Base-by-base conservation (phyloP, 2,888 invertebrate genomes). In the Encarsia formosa region DNA sequence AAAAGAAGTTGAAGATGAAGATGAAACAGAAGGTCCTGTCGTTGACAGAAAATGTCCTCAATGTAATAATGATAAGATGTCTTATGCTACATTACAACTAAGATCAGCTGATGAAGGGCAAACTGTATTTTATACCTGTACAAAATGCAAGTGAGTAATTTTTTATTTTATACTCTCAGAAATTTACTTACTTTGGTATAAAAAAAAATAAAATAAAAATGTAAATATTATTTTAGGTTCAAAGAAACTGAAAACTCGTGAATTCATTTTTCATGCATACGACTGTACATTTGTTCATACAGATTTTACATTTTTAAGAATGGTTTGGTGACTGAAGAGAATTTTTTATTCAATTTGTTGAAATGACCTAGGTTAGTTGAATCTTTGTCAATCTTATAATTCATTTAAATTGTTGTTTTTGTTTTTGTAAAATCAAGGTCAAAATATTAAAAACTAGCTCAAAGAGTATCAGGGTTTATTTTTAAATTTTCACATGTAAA, bases 81-180 rank as follows among this genome's bases (percentile, higher is more conserved):
- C 91, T 0, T 98, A 96, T 73, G 91, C 94, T 5, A 97, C 98
- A 0, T 75, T 95, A 45, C 98, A 99, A 73, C 78, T 98, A 22
- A 78, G 98, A 62, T 97, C 97, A 0, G 98, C 97, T 18, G 98
- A 99, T 82, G 99, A 99, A 84, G 98, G 98, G 0, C 98, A 99
- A 75, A 99, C 98, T 1, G 94, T 99, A 3, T 98, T 99, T 76
- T 99, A 92, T 68, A 94, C 94, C 2, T 99, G 99, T 77, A 84
- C 88, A 18, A 87, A 88, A 68, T 99, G 98, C 86, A 87, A 86
- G 86, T 87, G 78, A 73, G 86, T 76, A 52, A 13, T 16, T 8
- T 4, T 26, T 13, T 5, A 29, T 42, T 9, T 3, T 41, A 13
- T 26, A 16, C n/a, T 34, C 5, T 15, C 13, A 13, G n/a, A 5